phyloP scores from a whole-genome alignment of 2,888 invertebrate genomes.

The Acanthosepion pharaonis region DNA sequence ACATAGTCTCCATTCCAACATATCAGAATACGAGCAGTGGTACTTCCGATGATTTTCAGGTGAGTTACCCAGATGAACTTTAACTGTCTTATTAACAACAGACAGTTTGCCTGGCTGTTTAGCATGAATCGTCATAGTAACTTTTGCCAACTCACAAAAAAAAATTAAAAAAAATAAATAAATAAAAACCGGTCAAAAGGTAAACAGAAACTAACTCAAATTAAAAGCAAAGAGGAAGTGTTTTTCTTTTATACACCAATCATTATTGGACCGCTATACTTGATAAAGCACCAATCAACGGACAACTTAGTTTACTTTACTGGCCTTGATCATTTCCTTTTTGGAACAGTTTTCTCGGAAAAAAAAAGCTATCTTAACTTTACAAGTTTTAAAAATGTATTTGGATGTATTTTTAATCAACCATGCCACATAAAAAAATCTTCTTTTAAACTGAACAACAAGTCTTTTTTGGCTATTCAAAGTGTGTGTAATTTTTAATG shows the following conservation, averaged over 20 bases:
- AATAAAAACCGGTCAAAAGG: background rate
- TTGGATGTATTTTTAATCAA: too few species aligned
- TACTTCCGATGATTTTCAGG: background rate
- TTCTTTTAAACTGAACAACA: too few species aligned
- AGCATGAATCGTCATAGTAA: background rate
- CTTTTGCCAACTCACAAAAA: background rate
- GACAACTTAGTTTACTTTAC: background rate
- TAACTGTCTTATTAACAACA: background rate
- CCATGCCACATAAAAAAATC: too few species aligned
- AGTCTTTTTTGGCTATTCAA: too few species aligned
- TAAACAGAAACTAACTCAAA: background rate
- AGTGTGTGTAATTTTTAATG: too few species aligned
- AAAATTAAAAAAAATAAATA: background rate
- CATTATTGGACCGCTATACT: background rate
- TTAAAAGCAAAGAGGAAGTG: background rate
- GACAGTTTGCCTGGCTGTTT: background rate
- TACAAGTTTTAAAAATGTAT: too few species aligned
- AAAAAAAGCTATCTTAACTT: too few species aligned
- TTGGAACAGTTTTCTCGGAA: background rate
- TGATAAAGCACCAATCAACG: background rate
- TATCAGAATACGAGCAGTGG: background rate
- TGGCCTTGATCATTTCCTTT: background rate
- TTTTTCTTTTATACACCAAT: background rate
- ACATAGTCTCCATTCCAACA: background rate
- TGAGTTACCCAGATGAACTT: background rate